phyloP scores from a whole-genome alignment of 2,888 invertebrate species.

The Dione vanillae region DNA sequence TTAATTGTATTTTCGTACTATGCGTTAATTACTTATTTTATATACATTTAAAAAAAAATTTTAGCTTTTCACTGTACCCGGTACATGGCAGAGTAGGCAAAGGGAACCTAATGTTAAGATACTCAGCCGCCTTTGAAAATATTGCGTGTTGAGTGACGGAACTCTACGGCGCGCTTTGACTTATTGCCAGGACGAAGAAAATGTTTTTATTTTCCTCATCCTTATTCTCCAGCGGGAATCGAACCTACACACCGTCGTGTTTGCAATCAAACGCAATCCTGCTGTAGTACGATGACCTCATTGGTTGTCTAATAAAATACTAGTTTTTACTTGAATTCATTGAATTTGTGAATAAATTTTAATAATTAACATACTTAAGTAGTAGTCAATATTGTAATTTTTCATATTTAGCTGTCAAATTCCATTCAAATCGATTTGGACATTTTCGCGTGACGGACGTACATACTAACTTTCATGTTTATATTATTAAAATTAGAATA shows the following conservation, averaged over 20 bases:
- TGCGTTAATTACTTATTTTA: too few species aligned
- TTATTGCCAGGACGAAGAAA: not conserved
- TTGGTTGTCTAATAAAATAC: not conserved
- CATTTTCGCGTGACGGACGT: not conserved
- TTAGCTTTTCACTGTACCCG: too few species aligned
- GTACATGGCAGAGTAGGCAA: too few species aligned
- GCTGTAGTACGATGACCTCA: rapidly evolving
- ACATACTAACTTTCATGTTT: conserved; percentile 12
- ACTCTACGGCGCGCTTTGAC: not conserved
- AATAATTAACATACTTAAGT: too few species aligned
- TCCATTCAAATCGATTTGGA: not conserved
- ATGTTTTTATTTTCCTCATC: not conserved
- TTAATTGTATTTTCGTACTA: too few species aligned
- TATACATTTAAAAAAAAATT: too few species aligned
- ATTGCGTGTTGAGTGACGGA: not conserved
- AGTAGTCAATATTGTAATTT: too few species aligned
- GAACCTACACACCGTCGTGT: not conserved
- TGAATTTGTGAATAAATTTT: too few species aligned
- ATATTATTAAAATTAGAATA: conserved; percentile 3
- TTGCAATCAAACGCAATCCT: not conserved
- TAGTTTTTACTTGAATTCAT: too few species aligned
- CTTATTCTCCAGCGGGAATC: not conserved
- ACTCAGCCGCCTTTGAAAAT: too few species aligned
- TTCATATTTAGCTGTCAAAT: too few species aligned
- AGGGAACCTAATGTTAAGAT: too few species aligned